Conservation (phyloP, 2,888 invertebrate genomes). For the Pediacus dermestoides region DNA sequence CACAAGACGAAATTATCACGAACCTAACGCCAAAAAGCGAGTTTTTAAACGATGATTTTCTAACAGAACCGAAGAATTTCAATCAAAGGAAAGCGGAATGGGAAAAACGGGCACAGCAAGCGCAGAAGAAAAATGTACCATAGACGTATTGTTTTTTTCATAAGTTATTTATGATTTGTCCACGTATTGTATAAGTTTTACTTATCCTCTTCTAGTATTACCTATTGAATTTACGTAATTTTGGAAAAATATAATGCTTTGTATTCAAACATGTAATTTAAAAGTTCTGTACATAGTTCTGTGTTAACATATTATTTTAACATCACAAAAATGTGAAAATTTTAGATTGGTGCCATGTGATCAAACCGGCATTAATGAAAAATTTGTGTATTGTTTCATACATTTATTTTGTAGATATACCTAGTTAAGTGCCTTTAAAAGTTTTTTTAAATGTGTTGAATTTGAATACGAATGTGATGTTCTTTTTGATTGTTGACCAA, state of each 20-base stretch:
- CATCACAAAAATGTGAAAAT: constrained; percentile 23
- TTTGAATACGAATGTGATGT: constrained; percentile 19
- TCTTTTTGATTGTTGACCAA: constrained; percentile 22
- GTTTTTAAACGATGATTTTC: constrained; percentile 39
- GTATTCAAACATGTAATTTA: too few species aligned
- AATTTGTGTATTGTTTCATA: too few species aligned
- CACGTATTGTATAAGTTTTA: too few species aligned
- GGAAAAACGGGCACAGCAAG: constrained; percentile 73
- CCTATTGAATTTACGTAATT: too few species aligned
- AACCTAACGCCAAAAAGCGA: constrained; percentile 36
- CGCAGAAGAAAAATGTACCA: constrained; percentile 55
- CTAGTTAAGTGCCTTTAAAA: constrained; percentile 43
- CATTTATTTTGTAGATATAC: constrained; percentile 39
- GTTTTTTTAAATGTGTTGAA: constrained; percentile 26
- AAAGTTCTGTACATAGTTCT: constrained; percentile 14
- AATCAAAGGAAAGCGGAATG: constrained; percentile 73
- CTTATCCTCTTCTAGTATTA: too few species aligned
- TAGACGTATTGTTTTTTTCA: neutral
- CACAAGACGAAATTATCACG: constrained; percentile 30
- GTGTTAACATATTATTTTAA: constrained; percentile 21
- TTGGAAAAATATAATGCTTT: too few species aligned
- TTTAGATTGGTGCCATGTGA: constrained; percentile 42
- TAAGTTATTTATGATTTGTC: neutral
- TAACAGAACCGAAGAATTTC: constrained; percentile 66
- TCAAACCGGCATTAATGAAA: constrained; percentile 40